phyloP scores from a whole-genome alignment of 2,888 invertebrate species.

The Euclidia mi region DNA sequence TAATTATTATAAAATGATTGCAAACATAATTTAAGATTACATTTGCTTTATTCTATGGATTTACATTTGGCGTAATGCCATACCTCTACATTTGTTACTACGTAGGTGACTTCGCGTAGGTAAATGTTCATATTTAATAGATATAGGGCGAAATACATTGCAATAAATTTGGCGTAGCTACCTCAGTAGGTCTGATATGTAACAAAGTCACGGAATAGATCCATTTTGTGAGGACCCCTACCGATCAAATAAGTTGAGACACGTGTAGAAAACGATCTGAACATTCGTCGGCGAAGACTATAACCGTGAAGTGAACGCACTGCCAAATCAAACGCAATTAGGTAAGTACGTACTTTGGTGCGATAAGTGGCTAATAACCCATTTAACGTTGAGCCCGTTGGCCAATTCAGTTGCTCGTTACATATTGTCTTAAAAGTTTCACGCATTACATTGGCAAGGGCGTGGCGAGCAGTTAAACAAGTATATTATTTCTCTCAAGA shows the following conservation, averaged over 20 bases:
- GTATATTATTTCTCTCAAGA: too few species aligned
- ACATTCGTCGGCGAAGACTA: constrained; percentile 37
- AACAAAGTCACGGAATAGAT: constrained; percentile 54
- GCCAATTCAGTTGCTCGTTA: constrained; percentile 30
- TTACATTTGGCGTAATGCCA: too few species aligned
- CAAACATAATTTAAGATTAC: too few species aligned
- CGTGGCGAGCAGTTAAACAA: background rate
- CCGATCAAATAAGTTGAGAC: constrained; percentile 43
- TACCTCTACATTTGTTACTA: too few species aligned
- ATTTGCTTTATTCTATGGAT: too few species aligned
- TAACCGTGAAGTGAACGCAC: constrained; percentile 32
- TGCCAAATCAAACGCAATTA: constrained; percentile 43
- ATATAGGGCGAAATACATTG: constrained; percentile 25
- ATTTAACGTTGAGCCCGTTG: constrained; percentile 24
- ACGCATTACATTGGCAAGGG: constrained; percentile 22
- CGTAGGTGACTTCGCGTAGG: background rate
- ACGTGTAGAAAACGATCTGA: constrained; percentile 50
- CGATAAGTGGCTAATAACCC: constrained; percentile 38
- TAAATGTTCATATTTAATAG: background rate
- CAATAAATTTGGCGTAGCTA: constrained; percentile 30
- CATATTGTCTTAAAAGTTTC: constrained; percentile 33
- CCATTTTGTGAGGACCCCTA: constrained; percentile 41
- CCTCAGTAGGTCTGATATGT: constrained; percentile 36
- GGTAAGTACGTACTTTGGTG: constrained; percentile 32
- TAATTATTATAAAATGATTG: too few species aligned